A percentile compares a stretch with the other conserved stretches of the same genome.
Evolutionary conservation across 2,888 invertebrate species (phyloP).

Genomic region (Ypsolopha scabrella): DNA sequence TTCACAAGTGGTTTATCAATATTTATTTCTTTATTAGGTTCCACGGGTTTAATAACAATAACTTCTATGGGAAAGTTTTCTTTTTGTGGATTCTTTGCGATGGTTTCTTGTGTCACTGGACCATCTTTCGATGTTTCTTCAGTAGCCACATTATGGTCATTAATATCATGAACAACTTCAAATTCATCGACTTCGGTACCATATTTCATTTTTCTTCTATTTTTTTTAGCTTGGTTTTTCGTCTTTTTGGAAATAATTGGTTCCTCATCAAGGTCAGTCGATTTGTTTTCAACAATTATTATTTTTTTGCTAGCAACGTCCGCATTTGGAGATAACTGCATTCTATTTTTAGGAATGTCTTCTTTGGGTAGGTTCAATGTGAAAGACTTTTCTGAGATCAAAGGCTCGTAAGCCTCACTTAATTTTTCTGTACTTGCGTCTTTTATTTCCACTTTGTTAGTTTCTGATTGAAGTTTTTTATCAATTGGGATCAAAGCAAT

Average conservation of each 20-base stretch:
- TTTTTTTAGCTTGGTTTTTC: no score
- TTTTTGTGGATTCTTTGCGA: no score
- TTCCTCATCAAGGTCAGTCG: background rate
- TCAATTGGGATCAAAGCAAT: background rate
- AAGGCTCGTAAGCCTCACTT: no score
- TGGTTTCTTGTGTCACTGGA: no score
- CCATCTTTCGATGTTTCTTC: no score
- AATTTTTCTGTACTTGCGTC: background rate
- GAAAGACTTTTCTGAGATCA: background rate
- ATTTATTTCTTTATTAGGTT: no score
- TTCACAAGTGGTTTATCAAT: no score
- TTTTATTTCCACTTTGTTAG: background rate
- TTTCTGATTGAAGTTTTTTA: background rate
- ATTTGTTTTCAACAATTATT: conserved; percentile 8
- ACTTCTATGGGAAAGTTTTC: no score
- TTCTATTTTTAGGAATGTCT: background rate
- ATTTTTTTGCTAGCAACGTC: background rate
- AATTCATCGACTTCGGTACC: background rate
- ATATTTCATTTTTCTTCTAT: background rate
- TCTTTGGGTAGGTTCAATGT: background rate
- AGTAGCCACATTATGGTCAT: no score
- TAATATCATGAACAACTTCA: background rate
- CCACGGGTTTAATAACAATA: no score
- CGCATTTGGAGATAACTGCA: background rate
- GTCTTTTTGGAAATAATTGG: background rate